Evolutionary conservation across 2,888 invertebrate genomes (phyloP), one percentile per base, ranked within the genome.

Genomic region (Cosmopolites sordidus): DNA sequence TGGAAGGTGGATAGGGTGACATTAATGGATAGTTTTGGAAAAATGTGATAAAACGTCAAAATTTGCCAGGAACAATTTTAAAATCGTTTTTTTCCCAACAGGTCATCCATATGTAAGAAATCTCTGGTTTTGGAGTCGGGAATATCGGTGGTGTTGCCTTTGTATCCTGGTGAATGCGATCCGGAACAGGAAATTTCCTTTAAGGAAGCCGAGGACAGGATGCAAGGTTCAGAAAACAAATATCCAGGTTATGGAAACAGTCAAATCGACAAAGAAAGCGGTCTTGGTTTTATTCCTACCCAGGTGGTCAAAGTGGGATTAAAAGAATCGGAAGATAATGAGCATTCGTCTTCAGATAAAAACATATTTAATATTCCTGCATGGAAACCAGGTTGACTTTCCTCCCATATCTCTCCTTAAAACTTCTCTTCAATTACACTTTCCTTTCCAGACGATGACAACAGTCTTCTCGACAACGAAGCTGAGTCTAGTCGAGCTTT

Each of bases 1-100:
- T 87, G 93, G 82, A 83, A 82, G 63, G 80, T 94, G 55, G 88
- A 92, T 73, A 90, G 90, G 72, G 80, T 93, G 16, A 83, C 87
- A 47, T 78, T 94, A 14, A 85, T 86, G 40, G 92, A 92, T 69
- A 91, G 91, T 70, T 90, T 88, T 67, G 89, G 92, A 11, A 86
- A 87, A 68, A 83, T 81, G 86, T 86, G 68, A 75, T 76, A n/a
- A 16, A 44, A n/a, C 33, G 22, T 33, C 11, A 33, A 33, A 33
- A 9, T 11, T 6, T 4, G 8, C 33, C 11, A 33, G 11, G n/a
- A n/a, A n/a, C n/a, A n/a, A n/a, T n/a, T n/a, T n/a, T n/a, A n/a
- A n/a, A n/a, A n/a, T n/a, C n/a, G 3, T 33, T 33, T 33, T 33
- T n/a, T 33, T 33, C 4, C 40, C 17, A 27, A 22, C 70, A 89